phyloP scores from a whole-genome alignment of 2,113 vertebrate genomes.

The Accipiter cooperii region DNA sequence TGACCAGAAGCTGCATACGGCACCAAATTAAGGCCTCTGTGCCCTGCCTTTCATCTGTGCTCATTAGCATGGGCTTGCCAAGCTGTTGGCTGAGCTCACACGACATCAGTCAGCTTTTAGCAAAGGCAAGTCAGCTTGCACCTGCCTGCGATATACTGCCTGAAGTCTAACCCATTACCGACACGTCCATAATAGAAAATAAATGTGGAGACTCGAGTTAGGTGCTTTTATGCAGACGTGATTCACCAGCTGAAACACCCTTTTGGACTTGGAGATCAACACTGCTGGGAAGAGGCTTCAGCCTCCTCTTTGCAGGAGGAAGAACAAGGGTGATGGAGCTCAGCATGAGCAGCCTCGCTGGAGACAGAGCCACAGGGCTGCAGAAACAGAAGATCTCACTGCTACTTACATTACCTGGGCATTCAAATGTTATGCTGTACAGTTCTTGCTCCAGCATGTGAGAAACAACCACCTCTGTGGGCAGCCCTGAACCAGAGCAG shows the following conservation, averaged over 20 bases:
- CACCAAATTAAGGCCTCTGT: background rate
- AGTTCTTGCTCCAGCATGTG: background rate
- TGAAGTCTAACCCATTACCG: background rate
- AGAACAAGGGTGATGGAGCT: background rate
- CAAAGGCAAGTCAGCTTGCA: background rate
- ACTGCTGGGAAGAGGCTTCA: background rate
- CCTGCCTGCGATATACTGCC: background rate
- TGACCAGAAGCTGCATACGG: background rate
- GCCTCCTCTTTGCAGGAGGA: background rate
- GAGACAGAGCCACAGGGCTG: rapidly evolving
- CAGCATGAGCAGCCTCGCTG: rapidly evolving
- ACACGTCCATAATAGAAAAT: background rate
- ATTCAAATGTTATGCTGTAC: background rate
- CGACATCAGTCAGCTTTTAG: background rate
- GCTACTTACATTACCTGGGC: background rate
- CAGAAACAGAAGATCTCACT: background rate
- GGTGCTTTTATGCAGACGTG: background rate
- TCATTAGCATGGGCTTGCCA: background rate
- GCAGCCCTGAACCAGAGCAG: background rate
- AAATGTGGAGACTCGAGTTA: rapidly evolving
- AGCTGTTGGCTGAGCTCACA: background rate
- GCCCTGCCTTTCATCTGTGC: background rate
- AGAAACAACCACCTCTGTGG: background rate
- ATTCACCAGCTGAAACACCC: background rate
- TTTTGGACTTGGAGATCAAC: background rate